Base-by-base conservation (phyloP, 2,888 invertebrate species). In the Catocala sponsa region DNA sequence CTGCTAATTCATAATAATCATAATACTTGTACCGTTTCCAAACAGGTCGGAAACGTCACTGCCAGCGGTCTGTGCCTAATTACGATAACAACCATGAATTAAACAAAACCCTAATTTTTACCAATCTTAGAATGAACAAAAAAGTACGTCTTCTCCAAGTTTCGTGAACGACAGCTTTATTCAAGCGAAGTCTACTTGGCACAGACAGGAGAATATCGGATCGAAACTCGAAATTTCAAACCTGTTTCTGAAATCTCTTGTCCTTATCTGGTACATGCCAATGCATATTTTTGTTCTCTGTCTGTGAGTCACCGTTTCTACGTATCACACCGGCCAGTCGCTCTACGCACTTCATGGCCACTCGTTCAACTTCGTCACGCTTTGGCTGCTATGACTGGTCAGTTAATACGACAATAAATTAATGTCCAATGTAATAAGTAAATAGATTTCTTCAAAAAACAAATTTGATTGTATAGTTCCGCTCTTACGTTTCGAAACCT, bases 321-420 rank as follows among this genome's bases (percentile, higher is more conserved):
- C 91, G 92, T 92, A 92, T 89, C 90, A 85, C 86, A 83, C 82
- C 80, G 69, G 65, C 73, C 86, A 86, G 87, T 86, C 90, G 86
- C 87, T 91, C 91, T 91, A 91, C 93, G 91, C 92, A 92, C 91
- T 91, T 93, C 94, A 94, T 90, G 94, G 94, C 90, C 94, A 92
- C 92, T 91, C 91, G 91, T 87, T 87, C 91, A 86, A 88, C 90
- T 90, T 87, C 90, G 94, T 93, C 94, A 94, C 92, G 94, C 88
- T 91, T 91, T 89, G 88, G 82, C 86, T 88, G 89, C 89, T 89
- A 86, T 89, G 86, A 91, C 88, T 91, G 85, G 84, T 81, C 87
- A 81, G 85, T 90, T 83, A 88, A 90, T 89, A 88, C 86, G 93
- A 91, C 91, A 91, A 87, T 91, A 90, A 87, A 90, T 90, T 91